Conservation (phyloP, 2,888 invertebrate genomes). For the Euzetes globulus region DNA sequence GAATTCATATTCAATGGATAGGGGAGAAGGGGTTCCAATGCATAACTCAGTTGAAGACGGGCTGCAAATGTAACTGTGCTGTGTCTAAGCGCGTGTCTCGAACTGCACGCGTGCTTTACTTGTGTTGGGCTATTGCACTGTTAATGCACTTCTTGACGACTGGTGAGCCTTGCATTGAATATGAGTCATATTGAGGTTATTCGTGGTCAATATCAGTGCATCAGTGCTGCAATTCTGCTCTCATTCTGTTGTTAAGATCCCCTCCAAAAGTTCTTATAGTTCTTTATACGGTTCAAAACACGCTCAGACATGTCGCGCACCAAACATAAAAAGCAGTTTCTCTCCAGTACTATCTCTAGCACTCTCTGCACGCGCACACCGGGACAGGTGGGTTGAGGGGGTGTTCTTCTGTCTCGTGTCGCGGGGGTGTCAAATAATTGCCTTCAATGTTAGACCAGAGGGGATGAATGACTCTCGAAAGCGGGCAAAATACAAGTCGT, state of each 20-base stretch:
- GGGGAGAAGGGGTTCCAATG: not conserved
- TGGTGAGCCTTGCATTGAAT: not conserved
- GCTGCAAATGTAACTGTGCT: slow-evolving; percentile 8
- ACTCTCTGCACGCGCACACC: slow-evolving; percentile 9
- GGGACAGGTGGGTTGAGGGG: slow-evolving; percentile 29
- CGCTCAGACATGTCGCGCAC: slow-evolving; percentile 19
- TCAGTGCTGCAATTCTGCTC: slow-evolving; percentile 4
- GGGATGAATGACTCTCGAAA: slow-evolving; percentile 21
- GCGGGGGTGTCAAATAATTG: slow-evolving; percentile 27
- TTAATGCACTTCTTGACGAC: slow-evolving; percentile 14
- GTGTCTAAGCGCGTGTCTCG: not conserved
- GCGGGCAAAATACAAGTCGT: slow-evolving; percentile 6
- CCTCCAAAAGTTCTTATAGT: slow-evolving; percentile 11
- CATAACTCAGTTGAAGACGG: not conserved
- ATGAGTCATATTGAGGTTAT: slow-evolving; percentile 17
- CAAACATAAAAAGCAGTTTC: slow-evolving; percentile 13
- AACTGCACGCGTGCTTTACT: not conserved
- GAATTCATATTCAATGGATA: not conserved
- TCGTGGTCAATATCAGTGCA: slow-evolving; percentile 28
- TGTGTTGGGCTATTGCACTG: not conserved
- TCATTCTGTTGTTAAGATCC: slow-evolving; percentile 10
- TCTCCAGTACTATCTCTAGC: not conserved
- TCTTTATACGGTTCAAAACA: slow-evolving; percentile 10
- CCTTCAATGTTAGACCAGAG: slow-evolving; percentile 17
- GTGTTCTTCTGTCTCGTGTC: slow-evolving; percentile 29